Evolutionary conservation across 1,140 invertebrate genomes (phyloP).

Genomic region (Diploscapter pachys): DNA sequence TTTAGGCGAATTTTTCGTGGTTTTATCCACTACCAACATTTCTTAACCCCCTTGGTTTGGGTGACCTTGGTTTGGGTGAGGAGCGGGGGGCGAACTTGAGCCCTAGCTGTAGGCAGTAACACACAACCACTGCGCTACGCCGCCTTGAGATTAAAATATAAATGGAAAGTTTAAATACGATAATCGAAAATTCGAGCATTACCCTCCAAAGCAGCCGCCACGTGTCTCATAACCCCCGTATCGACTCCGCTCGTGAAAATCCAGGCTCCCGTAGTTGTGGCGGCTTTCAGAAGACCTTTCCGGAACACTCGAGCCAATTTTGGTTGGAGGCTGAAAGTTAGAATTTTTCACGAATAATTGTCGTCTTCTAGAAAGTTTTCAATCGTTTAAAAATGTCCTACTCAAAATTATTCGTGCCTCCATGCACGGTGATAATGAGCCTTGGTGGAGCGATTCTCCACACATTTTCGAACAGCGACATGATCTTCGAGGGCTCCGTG

Average conservation of each 20-base stretch:
- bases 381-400: conserved; percentile 12
- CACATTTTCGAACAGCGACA: conserved; percentile 84
- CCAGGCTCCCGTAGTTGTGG: conserved; percentile 94
- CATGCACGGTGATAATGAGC: conserved; percentile 91
- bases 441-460: conserved; percentile 92
- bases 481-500: conserved; percentile 83
- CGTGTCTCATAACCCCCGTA: conserved; percentile 69
- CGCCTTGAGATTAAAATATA: too few relatives aligned
- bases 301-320: conserved; percentile 88
- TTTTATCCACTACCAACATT: too few relatives aligned
- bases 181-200: not conserved
- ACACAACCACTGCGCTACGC: too few relatives aligned
- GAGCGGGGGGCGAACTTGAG: too few relatives aligned
- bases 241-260: conserved; percentile 89
- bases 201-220: conserved; percentile 45
- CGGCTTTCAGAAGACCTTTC: conserved; percentile 91
- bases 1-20: too few relatives aligned
- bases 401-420: conserved; percentile 92
- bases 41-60: too few relatives aligned
- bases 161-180: not conserved
- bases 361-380: too few relatives aligned
- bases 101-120: too few relatives aligned
- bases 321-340: conserved; percentile 71
- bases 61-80: too few relatives aligned
- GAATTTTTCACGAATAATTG: conserved; percentile 2